phyloP scores from a whole-genome alignment of 2,797 vertebrate genomes.

The Anas acuta region DNA sequence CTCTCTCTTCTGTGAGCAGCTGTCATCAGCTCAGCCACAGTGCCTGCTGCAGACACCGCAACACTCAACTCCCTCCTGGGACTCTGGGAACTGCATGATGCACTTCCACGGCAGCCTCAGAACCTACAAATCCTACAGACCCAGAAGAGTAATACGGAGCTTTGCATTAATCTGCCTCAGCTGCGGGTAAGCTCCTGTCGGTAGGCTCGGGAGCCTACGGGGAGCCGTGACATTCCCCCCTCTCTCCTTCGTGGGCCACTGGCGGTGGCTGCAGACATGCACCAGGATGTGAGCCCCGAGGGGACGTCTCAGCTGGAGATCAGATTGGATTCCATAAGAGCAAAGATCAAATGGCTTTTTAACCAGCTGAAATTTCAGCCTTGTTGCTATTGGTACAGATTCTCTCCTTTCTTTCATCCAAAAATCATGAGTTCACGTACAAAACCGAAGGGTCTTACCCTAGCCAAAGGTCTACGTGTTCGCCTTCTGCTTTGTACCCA shows the following conservation, averaged over 20 bases:
- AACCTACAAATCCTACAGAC: not conserved
- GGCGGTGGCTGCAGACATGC: not conserved
- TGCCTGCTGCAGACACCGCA: not conserved
- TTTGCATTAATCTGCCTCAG: not conserved
- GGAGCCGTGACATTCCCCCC: rapidly evolving
- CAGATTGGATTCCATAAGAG: not conserved
- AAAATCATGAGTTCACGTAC: not conserved
- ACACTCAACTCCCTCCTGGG: not conserved
- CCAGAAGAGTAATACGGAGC: not conserved
- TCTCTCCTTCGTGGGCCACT: not conserved
- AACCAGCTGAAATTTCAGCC: conserved; percentile 53
- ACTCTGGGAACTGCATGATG: not conserved
- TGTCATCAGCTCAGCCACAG: not conserved
- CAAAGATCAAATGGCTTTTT: conserved; percentile 33
- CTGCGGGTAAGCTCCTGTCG: not conserved
- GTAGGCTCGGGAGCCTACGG: not conserved
- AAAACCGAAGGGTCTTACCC: not conserved
- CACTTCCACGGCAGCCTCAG: not conserved
- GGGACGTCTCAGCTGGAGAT: conserved; percentile 6
- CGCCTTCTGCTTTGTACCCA: not conserved
- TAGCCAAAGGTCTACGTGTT: not conserved
- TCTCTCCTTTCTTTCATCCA: not conserved
- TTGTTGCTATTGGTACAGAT: not conserved
- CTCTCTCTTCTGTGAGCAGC: not conserved
- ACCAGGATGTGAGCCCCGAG: not conserved